Evolutionary conservation across 2,888 invertebrate species (phyloP).

Genomic region (Acleris laterana): DNA sequence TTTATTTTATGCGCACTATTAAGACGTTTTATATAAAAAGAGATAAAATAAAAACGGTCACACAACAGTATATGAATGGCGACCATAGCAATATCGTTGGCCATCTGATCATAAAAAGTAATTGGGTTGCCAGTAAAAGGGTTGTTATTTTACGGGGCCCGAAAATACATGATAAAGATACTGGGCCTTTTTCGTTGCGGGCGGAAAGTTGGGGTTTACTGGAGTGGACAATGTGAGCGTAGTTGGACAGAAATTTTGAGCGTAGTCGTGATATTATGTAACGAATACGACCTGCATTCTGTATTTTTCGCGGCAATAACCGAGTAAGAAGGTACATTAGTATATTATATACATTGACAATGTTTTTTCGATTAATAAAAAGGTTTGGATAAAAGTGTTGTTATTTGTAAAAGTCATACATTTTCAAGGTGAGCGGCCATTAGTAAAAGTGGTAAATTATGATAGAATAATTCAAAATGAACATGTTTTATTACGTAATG

Average conservation of each 20-base stretch:
- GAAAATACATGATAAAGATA: conserved; percentile 79
- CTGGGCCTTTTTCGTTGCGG: conserved; percentile 54
- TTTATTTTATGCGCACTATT: conserved; percentile 53
- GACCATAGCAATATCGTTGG: conserved; percentile 69
- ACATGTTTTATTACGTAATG: too few species aligned
- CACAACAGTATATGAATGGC: conserved; percentile 59
- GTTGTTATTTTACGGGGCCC: conserved; percentile 77
- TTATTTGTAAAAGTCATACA: too few species aligned
- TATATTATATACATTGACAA: too few species aligned
- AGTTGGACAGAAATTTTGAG: neutral
- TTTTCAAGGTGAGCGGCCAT: too few species aligned
- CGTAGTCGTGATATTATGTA: neutral
- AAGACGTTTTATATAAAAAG: conserved; percentile 41
- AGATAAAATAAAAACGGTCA: conserved; percentile 46
- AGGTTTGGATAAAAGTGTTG: too few species aligned
- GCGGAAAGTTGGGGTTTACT: conserved; percentile 43
- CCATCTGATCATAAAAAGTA: conserved; percentile 81
- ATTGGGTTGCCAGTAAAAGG: conserved; percentile 81
- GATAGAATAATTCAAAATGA: too few species aligned
- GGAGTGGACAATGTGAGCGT: conserved; percentile 41
- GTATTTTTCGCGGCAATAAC: too few species aligned
- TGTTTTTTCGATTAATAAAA: too few species aligned
- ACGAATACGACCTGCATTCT: neutral
- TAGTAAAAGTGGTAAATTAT: too few species aligned
- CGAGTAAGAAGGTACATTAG: too few species aligned